A percentile compares a stretch with the other conserved stretches of the same genome.
Evolutionary conservation across 2,113 vertebrate species (phyloP).

Genomic region (Petroica traversi): DNA sequence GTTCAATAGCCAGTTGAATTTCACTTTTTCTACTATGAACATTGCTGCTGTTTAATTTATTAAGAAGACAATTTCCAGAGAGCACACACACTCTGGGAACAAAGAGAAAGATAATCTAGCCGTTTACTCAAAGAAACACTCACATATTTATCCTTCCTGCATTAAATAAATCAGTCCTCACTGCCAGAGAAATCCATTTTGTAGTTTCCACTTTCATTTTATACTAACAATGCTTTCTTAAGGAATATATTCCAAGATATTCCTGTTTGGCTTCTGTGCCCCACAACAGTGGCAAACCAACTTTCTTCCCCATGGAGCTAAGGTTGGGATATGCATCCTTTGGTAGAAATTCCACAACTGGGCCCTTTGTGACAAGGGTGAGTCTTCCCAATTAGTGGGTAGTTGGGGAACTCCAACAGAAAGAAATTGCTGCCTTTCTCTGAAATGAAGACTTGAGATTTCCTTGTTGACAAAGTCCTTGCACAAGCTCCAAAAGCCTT

Average conservation of each 20-base stretch:
- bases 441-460: background rate
- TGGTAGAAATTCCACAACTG: background rate
- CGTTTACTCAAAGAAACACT: background rate
- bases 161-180: background rate
- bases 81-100: background rate
- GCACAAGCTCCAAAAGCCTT: background rate
- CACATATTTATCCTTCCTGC: background rate
- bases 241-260: background rate
- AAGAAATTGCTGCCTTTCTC: background rate
- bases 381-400: background rate
- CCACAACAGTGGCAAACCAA: background rate
- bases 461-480: background rate
- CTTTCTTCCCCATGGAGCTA: background rate
- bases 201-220: background rate
- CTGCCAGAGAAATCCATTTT: background rate
- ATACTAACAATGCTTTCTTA: background rate
- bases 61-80: background rate
- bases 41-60: background rate
- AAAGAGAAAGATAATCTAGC: background rate
- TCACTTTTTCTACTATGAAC: background rate
- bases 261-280: background rate
- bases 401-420: background rate
- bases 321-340: background rate
- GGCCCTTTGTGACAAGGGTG: accelerated
- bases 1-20: background rate